Base-by-base conservation (phyloP, 2,113 vertebrate species). In the Pleuronectes platessa region DNA sequence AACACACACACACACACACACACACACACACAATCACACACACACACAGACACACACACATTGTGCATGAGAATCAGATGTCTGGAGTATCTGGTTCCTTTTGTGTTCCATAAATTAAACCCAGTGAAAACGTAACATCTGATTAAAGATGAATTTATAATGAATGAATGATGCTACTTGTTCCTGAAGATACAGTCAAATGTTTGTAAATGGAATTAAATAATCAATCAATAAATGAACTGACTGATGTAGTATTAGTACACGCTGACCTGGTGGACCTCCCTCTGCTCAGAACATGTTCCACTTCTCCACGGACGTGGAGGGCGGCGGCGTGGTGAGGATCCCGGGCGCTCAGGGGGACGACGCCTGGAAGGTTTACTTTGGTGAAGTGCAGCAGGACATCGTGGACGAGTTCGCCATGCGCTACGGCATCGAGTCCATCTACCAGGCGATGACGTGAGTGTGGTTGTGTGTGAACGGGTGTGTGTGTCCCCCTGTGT, bases 391-490 rank as follows among this genome's bases (percentile, higher is more conserved):
- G 68, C 96, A 95, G 55, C 97, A 99, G 90, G 97, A 99, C 55
- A 95, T 99, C 0, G 97, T 97, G 88, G 97, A 99, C 51, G 98
- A 99, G 91, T 99, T 99, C 62, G 96, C 98, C 54, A 99, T 99
- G 95, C 97, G 97, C 78, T 99, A 99, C 0, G 97, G 98, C 70
- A 93, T 99, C 9, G 98, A 99, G 79, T 96, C 95, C 21, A 99
- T 99, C 88, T 99, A 99, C 90, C 98, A 99, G 87, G 98, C 98
- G 86, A 99, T 99, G 98, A 98, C 96, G 98, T 99, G 93, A 96
- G 45, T 17, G 55, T 31, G 7, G 31, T 31, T 31, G 31, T 31
- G 8, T 10, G 35, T 37, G 35, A 37, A 37, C 35, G 35, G 8
- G 1, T 35, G 35, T 35, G 31, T 35, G 27, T 31, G 27, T 37